These are phyloP conservation scores for Xyrichtys novacula DNA, from an alignment of 2,797 vertebrate species.

Conservation along the genomic window DNA sequence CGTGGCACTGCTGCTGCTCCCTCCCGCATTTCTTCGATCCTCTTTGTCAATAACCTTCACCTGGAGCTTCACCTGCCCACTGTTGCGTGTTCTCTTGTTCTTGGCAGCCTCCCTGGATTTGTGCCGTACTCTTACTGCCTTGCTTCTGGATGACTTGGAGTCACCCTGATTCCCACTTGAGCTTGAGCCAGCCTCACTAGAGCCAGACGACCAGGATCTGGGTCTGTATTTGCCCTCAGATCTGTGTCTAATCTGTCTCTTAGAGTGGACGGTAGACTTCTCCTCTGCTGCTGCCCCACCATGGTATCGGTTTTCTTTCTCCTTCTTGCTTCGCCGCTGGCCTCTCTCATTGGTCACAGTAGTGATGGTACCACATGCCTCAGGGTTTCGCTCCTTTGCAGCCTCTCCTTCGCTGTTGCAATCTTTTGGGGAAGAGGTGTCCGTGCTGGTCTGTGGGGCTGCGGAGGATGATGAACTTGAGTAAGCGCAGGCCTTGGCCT, in stretches of 20 bases:
- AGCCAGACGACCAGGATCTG: constrained; percentile 98
- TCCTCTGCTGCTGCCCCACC: constrained; percentile 83
- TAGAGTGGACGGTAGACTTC: constrained; percentile 83
- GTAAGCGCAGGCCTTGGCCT: constrained; percentile 92
- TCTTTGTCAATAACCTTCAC: constrained; percentile 88
- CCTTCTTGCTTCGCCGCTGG: constrained; percentile 88
- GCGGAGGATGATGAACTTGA: constrained; percentile 97
- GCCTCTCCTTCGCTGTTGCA: constrained; percentile 95
- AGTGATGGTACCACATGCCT: constrained; percentile 72
- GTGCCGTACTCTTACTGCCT: constrained; percentile 91
- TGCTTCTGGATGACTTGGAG: constrained; percentile 84
- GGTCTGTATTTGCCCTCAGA: constrained; percentile 92
- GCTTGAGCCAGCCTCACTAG: constrained; percentile 97
- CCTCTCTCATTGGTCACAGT: constrained; percentile 79
- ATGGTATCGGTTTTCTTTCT: constrained; percentile 91
- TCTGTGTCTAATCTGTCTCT: constrained; percentile 91
- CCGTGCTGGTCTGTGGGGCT: constrained; percentile 96
- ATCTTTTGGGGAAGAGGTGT: constrained; percentile 97
- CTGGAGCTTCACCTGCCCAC: constrained; percentile 88
- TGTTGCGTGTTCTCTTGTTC: constrained; percentile 88
- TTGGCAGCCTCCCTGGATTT: constrained; percentile 91
- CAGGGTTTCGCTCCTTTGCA: constrained; percentile 85
- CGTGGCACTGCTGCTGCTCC: constrained; percentile 82
- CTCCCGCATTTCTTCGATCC: constrained; percentile 83
- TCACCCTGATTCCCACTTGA: constrained; percentile 95